Evolutionary conservation across 30 jellyfish, hydroid and myxozoan species (phyloP).

Genomic region (Sanderia malayensis): DNA sequence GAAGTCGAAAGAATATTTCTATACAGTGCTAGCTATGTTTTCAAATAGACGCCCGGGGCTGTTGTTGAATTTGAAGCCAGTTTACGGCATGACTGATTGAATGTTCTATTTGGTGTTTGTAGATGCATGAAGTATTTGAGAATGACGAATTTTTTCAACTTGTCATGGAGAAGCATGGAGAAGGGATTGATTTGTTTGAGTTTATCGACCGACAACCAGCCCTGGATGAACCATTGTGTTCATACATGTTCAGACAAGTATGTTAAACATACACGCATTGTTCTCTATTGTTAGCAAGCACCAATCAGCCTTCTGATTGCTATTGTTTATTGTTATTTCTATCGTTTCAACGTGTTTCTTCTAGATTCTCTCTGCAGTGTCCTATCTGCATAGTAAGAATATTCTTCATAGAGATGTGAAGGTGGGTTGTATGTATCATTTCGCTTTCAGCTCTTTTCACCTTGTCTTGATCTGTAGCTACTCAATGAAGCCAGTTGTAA

Average conservation of each 20-base stretch:
- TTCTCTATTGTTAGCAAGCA: not conserved
- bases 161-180: conserved; percentile 97
- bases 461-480: too few species aligned
- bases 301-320: not conserved
- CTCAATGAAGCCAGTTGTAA: too few species aligned
- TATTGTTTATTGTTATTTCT: not conserved
- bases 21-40: not conserved
- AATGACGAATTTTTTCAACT: conserved; percentile 84
- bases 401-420: conserved; percentile 91
- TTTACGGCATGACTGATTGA: too few species aligned
- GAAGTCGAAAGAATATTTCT: not conserved
- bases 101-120: too few species aligned
- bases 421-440: conserved; percentile 41
- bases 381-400: conserved; percentile 67
- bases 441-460: too few species aligned
- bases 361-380: conserved; percentile 77
- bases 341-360: too few species aligned
- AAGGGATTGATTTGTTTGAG: conserved; percentile 90
- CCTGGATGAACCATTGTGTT: conserved; percentile 81
- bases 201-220: conserved; percentile 87
- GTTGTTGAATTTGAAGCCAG: not conserved
- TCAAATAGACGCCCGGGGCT: not conserved
- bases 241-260: conserved; percentile 94
- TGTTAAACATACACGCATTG: not conserved
- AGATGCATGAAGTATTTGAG: conserved; percentile 84